Evolutionary conservation across 2,888 invertebrate species (phyloP), one percentile per base, ranked within the genome.

Genomic region (Allacma fusca): DNA sequence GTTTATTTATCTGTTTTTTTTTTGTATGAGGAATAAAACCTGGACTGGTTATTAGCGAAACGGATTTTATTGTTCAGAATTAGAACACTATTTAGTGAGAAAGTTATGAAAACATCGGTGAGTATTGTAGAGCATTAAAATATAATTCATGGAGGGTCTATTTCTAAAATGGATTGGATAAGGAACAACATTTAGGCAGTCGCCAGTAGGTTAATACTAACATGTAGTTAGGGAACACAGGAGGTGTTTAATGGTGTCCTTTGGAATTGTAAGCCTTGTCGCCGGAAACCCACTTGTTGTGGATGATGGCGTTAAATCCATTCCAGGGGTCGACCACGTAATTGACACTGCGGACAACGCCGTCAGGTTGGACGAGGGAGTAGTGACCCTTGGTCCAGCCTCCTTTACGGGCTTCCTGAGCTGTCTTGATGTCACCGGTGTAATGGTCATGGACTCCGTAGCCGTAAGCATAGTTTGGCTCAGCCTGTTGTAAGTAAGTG

Each of bases 391-490:
- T 40, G 44, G 57, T 59, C 57, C 72, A 59, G 21, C 62, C 62
- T 28, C 62, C 59, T 5, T 59, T 40, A 13, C 72, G 26, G 1
- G 26, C 13, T 59, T 57, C 72, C n/a, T 72, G 57, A 9, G 59
- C 62, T 4, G 21, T 21, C 21, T 69, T 69, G 23, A 43, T 23
- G n/a, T 69, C 69, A 21, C 69, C 69, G 13, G 69, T 72, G 28
- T 21, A 34, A 59, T 24, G 40, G 28, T 50, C 59, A 50, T 43
- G 44, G 43, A 69, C 69, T 23, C 69, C 69, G 29, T 57, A 73
- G n/a, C 68, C 74, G 40, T 65, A 28, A 23, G 65, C 21, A 34
- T 69, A 69, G 5, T 69, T 69, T 69, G 69, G 43, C 24, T 94
- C 88, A 23, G 59, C 19, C 59, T 59, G 59, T 7, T 9, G 5